phyloP scores from a whole-genome alignment of 2,888 invertebrate genomes.

The Cheiracanthium punctorium region DNA sequence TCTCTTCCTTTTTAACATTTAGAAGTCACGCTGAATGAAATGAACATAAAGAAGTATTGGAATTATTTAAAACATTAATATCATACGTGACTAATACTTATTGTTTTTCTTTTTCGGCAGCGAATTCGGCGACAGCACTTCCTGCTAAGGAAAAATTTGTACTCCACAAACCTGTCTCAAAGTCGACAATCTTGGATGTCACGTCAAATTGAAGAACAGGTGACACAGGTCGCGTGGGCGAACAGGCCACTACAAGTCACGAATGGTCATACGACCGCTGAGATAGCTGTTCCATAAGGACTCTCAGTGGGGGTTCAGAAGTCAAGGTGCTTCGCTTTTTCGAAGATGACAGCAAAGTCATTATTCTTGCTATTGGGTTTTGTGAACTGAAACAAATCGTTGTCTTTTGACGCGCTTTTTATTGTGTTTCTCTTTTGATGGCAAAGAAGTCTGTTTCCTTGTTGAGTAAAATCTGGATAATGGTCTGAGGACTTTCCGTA shows the following conservation, averaged over 20 bases:
- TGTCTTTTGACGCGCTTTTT: background rate
- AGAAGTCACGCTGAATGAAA: too few species aligned
- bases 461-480: background rate
- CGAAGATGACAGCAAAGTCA: constrained; percentile 54
- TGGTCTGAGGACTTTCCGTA: too few species aligned
- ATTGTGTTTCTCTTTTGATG: constrained; percentile 4
- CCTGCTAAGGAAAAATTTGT: background rate
- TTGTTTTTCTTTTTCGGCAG: background rate
- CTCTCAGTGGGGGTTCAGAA: constrained; percentile 42
- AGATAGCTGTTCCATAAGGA: constrained; percentile 41
- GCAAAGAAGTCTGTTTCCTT: background rate
- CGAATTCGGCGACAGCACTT: background rate
- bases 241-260: constrained; percentile 57
- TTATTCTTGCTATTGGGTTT: constrained; percentile 55
- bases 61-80: too few species aligned
- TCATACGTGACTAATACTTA: too few species aligned
- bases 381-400: constrained; percentile 62
- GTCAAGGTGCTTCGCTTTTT: constrained; percentile 47
- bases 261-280: constrained; percentile 19
- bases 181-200: constrained; percentile 49
- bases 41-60: too few species aligned
- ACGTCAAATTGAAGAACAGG: constrained; percentile 46
- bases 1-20: too few species aligned
- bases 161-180: constrained; percentile 43
- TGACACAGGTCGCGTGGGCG: constrained; percentile 66